Base-by-base conservation (phyloP, 2,797 vertebrate species). In the Lerista edwardsae region DNA sequence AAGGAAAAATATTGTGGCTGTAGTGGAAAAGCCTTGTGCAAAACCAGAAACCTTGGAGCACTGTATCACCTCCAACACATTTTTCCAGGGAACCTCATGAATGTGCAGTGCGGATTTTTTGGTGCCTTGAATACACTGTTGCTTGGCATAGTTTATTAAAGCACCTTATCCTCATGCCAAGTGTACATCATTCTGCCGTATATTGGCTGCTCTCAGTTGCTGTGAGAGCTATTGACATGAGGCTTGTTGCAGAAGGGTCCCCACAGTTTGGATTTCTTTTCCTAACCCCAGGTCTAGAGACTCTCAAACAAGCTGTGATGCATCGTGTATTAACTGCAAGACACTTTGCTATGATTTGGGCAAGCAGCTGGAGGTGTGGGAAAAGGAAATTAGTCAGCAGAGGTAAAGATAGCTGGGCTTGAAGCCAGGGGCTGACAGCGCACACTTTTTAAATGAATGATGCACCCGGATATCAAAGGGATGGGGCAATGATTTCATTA, bases 401-500 rank as follows among this genome's bases (percentile, higher is more conserved):
- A 86, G 75, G 79, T 76, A 77, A 82, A 86, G 84, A 86, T 82
- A 86, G 79, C 86, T 67, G n/a, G 75, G 84, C 89, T 91, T 59
- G 51, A 84, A 27, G 87, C 85, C 83, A 11, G 1, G 68, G 62
- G 41, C 55, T 88, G 86, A 84, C 82, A 87, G 72, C 44, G 23
- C 86, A 88, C 84, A 84, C 79, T 92, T 90, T 84, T 65, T n/a
- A 82, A 88, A 78, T 73, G 65, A 0, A 0, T 89, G 90, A 82
- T 88, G 90, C 84, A 92, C 91, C 17, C 73, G 19, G 2, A 64
- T 87, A 86, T 88, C 1, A 1, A 81, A 1, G 2, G 0, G 62
- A 84, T 64, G 74, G 85, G 84, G 68, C 74, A 82, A 72, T 73
- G 86, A 83, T 92, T 94, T 94, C 91, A 94, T 91, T 85, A 87